Base-by-base conservation (phyloP, 1,140 invertebrate genomes). In the Globodera ellingtonae region DNA sequence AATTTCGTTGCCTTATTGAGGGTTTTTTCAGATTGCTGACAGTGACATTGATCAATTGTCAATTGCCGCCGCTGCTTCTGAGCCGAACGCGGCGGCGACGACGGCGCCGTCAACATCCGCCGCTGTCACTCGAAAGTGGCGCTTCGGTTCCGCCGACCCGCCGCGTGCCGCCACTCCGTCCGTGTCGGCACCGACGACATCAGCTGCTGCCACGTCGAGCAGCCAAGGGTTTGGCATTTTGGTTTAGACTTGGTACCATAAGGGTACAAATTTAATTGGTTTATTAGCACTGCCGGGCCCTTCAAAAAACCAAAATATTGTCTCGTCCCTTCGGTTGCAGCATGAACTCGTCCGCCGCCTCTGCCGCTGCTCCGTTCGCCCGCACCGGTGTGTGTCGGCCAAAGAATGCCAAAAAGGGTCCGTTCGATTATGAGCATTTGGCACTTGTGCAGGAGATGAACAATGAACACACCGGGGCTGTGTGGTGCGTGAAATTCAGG, bases 401-500 rank as follows among this genome's bases (percentile, higher is more conserved):
- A 5, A 86, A 84, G 66, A 86, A 87, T 67, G 69, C 82, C 13
- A 87, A 98, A 89, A 98, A 98, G 90, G 96, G 96, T 2, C 96
- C 95, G 0, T 96, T 95, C 89, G 95, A 98, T 87, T 98, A 97
- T 90, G 94, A 95, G 79, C 93, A 93, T 80, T 90, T 94, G 6
- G 90, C 93, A 88, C 92, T 93, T 81, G 92, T 94, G 4, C 93
- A 94, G 90, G 94, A 95, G 89, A 92, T 84, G 6, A 89, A 84
- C 72, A 93, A 93, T 1, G 94, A 94, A 85, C 95, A 98, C 89
- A 92, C 92, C 7, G 95, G 95, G 50, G 94, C 97, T 5, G 94
- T 98, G 84, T 99, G 97, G 97, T 97, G 95, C 83, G 97, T 98
- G 94, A 98, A 98, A 91, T 98, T 98, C 89, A 97, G 95, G 70